Base-by-base conservation (phyloP, 2,797 vertebrate species). In the Sebastes diploproa region DNA sequence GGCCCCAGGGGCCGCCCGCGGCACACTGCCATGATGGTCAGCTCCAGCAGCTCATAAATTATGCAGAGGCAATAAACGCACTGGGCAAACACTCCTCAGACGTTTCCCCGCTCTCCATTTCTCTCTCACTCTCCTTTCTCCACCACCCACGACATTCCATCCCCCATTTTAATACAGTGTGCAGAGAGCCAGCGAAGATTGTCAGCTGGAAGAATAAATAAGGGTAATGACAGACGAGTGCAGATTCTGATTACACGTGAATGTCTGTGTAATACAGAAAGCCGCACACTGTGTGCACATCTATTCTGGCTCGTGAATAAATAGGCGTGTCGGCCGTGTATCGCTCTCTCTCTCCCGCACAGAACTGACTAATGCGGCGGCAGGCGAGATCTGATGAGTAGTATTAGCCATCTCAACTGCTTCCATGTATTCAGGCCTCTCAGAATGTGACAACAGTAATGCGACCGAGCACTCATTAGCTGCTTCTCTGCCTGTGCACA, bases 21-120 rank as follows among this genome's bases (percentile, higher is more conserved):
- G 97, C 97, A 96, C 94, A 94, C 95, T 96, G 90, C 88, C 94
- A 98, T 95, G 96, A 96, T 96, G 96, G 96, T 93, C 96, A 97
- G 90, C 96, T 94, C 93, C 96, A 96, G 95, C 95, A 94, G 95
- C 96, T 97, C 96, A 97, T 98, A 96, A 97, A 98, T 98, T 97
- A 98, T 97, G 97, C 96, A 98, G 95, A 96, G 92, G 95, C 97
- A 98, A 98, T 98, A 98, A 98, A 97, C 83, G 96, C 94, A 93
- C 94, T 96, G 95, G 92, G 96, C 96, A 97, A 97, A 97, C 95
- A 96, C 92, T 95, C 85, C 86, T 94, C 95, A 73, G 89, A 92
- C 74, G 86, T 91, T 95, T 89, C 89, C 83, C 94, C 73, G 88
- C 91, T 91, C 87, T 80, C 85, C 75, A 83, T 88, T 78, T 89